Base-by-base conservation (phyloP, 2,113 vertebrate genomes). In the Coturnix japonica region DNA sequence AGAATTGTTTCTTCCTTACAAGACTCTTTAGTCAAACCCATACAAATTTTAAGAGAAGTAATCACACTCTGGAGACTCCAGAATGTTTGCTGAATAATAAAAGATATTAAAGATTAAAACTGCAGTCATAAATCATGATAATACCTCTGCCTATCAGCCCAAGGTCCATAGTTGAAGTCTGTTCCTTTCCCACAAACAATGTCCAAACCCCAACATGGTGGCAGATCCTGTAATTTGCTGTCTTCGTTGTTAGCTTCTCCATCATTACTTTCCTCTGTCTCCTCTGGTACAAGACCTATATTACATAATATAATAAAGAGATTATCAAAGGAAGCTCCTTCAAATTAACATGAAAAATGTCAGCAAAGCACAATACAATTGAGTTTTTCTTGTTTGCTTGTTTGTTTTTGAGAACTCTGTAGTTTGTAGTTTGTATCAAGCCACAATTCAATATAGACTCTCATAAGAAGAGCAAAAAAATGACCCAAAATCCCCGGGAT, bases 181-280 rank as follows among this genome's bases (percentile, higher is more conserved):
- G 99, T 99, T 96, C 99, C 99, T 98, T 99, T 99, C 4, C 99
- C 99, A 97, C 99, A 99, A 82, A 99, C 99, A 25, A 99, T 99
- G 87, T 99, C 99, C 90, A 99, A 97, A 73, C 99, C 99, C 99
- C 99, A 99, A 59, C 99, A 99, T 0, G 99, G 99, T 54, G 99
- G 99, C 47, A 99, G 96, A 91, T 99, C 99, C 97, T 99, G 99
- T 33, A 99, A 96, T 89, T 99, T 99, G 88, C 98, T 98, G 47
- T 98, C 98, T 95, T 99, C 99, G 0, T 97, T 98, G 86, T 95
- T 98, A 9, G 97, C 94, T 95, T 99, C 98, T 39, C 96, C 97
- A 41, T 99, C 99, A 43, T 96, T 97, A 67, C 96, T 97, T 89
- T 99, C 99, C 67, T 98, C 98, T 17, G 95, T 97, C 95, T 99